phyloP scores from a whole-genome alignment of 2,797 vertebrate genomes.

The Coccyzus lansbergi region DNA sequence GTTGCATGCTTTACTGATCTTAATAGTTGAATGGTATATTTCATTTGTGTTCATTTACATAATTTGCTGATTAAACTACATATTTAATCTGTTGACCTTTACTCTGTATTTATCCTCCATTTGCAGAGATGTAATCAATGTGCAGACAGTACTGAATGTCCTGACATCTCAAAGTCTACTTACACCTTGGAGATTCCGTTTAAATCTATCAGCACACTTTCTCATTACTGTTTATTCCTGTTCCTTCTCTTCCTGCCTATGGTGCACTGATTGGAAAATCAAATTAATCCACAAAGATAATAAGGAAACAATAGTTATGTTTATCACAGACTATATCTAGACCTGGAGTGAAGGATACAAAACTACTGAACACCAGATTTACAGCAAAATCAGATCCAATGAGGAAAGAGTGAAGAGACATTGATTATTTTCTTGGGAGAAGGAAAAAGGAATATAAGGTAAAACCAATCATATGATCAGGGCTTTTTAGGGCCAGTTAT shows the following conservation, averaged over 20 bases:
- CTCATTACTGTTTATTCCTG: not conserved
- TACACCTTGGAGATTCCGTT: not conserved
- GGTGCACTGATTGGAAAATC: not conserved
- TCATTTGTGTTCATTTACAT: conserved; percentile 72
- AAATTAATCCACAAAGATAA: not conserved
- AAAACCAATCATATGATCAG: not conserved
- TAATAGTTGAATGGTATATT: conserved; percentile 65
- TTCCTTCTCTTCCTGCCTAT: not conserved
- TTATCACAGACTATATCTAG: not conserved
- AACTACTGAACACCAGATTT: not conserved
- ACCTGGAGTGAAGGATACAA: not conserved
- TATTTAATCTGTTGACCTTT: conserved; percentile 75
- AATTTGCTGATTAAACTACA: conserved; percentile 73
- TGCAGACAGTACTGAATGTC: conserved; percentile 3
- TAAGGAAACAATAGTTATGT: not conserved
- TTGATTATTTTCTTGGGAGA: not conserved
- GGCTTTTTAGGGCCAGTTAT: not conserved
- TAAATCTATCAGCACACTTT: not conserved
- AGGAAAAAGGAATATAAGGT: not conserved
- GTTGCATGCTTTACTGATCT: conserved; percentile 62
- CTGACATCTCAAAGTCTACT: conserved; percentile 34
- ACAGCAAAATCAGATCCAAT: not conserved
- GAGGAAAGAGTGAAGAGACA: not conserved
- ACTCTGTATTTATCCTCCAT: conserved; percentile 54
- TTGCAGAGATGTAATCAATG: conserved; percentile 64